phyloP scores from a whole-genome alignment of 1,140 invertebrate species.

The Atopsyche davidsoni region DNA sequence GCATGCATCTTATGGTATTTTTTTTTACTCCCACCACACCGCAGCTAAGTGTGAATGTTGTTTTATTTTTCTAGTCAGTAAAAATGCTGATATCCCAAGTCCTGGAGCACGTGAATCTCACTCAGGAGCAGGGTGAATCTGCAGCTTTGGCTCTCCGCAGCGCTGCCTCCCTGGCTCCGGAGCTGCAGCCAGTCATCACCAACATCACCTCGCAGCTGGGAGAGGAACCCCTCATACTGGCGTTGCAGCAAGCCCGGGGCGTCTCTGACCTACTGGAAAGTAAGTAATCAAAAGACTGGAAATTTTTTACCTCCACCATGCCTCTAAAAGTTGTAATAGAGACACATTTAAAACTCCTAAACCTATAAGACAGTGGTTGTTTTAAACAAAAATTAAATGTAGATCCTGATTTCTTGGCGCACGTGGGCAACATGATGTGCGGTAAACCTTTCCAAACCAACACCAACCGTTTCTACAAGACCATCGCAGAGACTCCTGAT shows the following conservation, averaged over 20 bases:
- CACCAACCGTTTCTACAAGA: slow-evolving; percentile 45
- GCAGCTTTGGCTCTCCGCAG: slow-evolving; percentile 43
- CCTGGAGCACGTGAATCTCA: slow-evolving; percentile 47
- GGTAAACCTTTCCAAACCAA: slow-evolving; percentile 49
- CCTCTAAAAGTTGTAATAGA: too few species aligned
- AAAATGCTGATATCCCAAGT: too few species aligned
- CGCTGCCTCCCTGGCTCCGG: slow-evolving; percentile 42
- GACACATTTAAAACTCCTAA: too few species aligned
- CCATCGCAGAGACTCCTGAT: slow-evolving; percentile 50
- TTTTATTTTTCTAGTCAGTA: too few species aligned
- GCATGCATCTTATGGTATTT: too few species aligned
- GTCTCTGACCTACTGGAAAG: slow-evolving; percentile 21
- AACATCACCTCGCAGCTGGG: slow-evolving; percentile 32
- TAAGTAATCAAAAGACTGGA: too few species aligned
- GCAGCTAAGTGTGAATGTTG: too few species aligned
- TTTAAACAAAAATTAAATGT: too few species aligned
- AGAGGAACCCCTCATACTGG: slow-evolving; percentile 37
- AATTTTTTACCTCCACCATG: too few species aligned
- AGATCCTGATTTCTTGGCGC: slow-evolving; percentile 44
- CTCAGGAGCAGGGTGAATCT: slow-evolving; percentile 40
- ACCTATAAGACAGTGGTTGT: too few species aligned
- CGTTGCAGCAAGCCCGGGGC: slow-evolving; percentile 29
- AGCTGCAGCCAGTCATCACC: slow-evolving; percentile 38
- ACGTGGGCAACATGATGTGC: slow-evolving; percentile 54
- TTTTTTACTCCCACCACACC: too few species aligned